phyloP scores from a whole-genome alignment of 2,113 vertebrate genomes.

The Macaca fascicularis region DNA sequence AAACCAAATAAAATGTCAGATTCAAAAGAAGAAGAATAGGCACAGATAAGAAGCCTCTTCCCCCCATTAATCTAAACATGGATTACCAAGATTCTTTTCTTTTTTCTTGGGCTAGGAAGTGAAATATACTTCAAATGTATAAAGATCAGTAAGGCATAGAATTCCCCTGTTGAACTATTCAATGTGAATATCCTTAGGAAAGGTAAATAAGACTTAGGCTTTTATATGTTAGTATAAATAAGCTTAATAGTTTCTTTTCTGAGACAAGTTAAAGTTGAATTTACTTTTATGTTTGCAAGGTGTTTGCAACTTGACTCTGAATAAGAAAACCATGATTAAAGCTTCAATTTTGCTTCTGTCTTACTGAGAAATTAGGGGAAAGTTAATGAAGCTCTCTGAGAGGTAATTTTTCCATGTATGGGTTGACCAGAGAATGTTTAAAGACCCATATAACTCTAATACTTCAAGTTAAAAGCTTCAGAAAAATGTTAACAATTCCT shows the following conservation, averaged over 20 bases:
- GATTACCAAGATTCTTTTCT: background rate
- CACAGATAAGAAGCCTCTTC: background rate
- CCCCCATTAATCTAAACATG: background rate
- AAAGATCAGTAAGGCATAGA: background rate
- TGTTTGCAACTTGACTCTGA: background rate
- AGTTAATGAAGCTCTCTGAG: background rate
- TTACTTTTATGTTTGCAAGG: constrained; percentile 24
- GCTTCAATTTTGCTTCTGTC: background rate
- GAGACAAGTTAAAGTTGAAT: background rate
- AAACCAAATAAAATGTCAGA: constrained; percentile 14
- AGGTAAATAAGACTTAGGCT: background rate
- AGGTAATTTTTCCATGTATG: background rate
- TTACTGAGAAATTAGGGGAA: background rate
- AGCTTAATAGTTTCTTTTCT: background rate
- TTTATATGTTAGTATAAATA: constrained; percentile 1
- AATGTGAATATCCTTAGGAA: background rate
- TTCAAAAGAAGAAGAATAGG: background rate
- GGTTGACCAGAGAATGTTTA: background rate
- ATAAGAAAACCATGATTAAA: background rate
- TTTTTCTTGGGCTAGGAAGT: background rate
- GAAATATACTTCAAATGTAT: background rate
- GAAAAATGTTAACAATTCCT: background rate
- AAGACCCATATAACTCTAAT: background rate
- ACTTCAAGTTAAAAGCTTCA: background rate
- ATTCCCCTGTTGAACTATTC: background rate